Evolutionary conservation across 2,113 vertebrate species (phyloP).

Genomic region (Sphaerodactylus townsendi): DNA sequence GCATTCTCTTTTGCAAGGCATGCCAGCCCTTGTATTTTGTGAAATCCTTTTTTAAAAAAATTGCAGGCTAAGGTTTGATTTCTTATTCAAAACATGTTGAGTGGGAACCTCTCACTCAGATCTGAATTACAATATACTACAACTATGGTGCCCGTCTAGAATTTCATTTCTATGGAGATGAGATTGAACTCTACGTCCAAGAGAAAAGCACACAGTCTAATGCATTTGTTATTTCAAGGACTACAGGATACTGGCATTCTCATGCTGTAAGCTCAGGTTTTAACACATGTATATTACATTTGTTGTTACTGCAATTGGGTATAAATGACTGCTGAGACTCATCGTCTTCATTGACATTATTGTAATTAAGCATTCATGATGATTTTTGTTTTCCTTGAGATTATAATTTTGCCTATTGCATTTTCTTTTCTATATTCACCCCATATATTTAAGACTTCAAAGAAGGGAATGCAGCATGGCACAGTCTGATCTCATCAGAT

Average conservation of each 20-base stretch:
- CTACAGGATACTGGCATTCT: slow-evolving; percentile 11
- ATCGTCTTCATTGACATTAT: neutral
- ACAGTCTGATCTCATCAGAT: too few species aligned
- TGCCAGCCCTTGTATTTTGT: neutral
- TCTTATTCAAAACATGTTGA: slow-evolving; percentile 30
- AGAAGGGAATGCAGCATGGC: too few species aligned
- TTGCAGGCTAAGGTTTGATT: slow-evolving; percentile 23
- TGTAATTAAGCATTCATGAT: neutral
- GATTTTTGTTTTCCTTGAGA: neutral
- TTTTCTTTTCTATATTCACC: neutral
- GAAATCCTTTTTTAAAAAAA: neutral
- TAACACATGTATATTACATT: neutral
- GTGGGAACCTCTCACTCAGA: neutral
- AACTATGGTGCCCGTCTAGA: slow-evolving; percentile 11
- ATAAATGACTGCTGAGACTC: neutral
- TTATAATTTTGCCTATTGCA: neutral
- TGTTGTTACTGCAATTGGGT: neutral
- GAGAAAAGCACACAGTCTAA: slow-evolving; percentile 43
- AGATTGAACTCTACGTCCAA: slow-evolving; percentile 25
- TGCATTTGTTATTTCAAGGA: slow-evolving; percentile 47
- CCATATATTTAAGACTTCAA: neutral
- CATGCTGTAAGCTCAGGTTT: neutral
- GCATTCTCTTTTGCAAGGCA: neutral
- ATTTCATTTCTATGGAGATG: slow-evolving; percentile 63
- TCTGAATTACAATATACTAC: slow-evolving; percentile 23